phyloP scores from a whole-genome alignment of 1,140 invertebrate species.

The Temnothorax nylanderi region DNA sequence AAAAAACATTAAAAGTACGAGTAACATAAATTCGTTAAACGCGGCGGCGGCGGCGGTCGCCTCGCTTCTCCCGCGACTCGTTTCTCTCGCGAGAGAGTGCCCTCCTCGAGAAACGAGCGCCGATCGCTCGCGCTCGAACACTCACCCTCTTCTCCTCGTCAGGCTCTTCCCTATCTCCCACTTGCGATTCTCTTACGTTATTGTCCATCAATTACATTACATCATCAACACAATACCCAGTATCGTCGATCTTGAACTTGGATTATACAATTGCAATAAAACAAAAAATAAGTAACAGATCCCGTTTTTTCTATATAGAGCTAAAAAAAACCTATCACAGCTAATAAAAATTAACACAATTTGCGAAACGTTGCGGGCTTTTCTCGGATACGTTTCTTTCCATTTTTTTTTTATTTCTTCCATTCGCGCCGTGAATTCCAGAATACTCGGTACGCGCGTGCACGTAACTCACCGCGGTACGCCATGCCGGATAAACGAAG shows the following conservation, averaged over 20 bases:
- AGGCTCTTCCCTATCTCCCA: background rate
- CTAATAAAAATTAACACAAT: background rate
- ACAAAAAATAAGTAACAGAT: background rate
- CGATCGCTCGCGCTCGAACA: constrained; percentile 19
- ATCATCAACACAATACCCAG: background rate
- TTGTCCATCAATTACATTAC: background rate
- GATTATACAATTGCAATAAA: background rate
- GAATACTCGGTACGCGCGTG: constrained; percentile 12
- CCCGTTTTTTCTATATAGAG: background rate
- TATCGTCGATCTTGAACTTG: background rate
- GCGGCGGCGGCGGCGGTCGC: constrained; percentile 32
- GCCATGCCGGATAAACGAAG: constrained; percentile 67
- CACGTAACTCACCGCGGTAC: constrained; percentile 45
- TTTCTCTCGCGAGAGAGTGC: constrained; percentile 32
- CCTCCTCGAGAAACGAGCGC: constrained; percentile 32
- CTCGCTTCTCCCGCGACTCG: constrained; percentile 51
- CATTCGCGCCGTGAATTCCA: constrained; percentile 15
- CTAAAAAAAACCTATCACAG: background rate
- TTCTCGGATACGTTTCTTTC: background rate
- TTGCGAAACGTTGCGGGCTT: background rate
- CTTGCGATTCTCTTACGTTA: constrained; percentile 6
- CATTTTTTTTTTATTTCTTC: background rate
- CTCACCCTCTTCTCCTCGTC: constrained; percentile 13
- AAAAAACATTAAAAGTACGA: constrained; percentile 78
- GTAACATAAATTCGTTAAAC: constrained; percentile 74